Evolutionary conservation across 1,140 invertebrate species (phyloP).

Genomic region (Drosophila ogumai): DNA sequence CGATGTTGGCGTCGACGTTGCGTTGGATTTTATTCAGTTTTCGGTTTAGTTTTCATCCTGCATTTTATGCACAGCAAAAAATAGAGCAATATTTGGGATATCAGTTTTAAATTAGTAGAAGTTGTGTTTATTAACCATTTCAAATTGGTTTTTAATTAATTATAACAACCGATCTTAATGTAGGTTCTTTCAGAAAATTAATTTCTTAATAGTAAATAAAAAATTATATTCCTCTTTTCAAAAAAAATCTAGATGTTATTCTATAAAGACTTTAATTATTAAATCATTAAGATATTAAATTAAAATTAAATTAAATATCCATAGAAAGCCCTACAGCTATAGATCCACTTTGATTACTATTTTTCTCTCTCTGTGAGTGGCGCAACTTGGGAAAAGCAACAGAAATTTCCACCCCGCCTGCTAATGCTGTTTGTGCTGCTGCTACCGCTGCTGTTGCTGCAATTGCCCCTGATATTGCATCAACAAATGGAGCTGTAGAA

Average conservation of each 20-base stretch:
- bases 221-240: too few relatives aligned
- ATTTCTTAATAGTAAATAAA: too few relatives aligned
- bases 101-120: not conserved
- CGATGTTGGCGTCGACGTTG: constrained; percentile 32
- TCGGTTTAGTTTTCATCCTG: constrained; percentile 35
- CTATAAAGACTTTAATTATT: too few relatives aligned
- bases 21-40: constrained; percentile 54
- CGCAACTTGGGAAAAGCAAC: constrained; percentile 63
- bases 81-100: not conserved
- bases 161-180: too few relatives aligned
- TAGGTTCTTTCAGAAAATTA: too few relatives aligned
- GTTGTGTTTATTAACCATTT: not conserved
- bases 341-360: too few relatives aligned
- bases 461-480: constrained; percentile 40
- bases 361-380: constrained; percentile 39
- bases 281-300: too few relatives aligned
- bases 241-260: too few relatives aligned
- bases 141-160: too few relatives aligned
- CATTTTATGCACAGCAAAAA: constrained; percentile 12
- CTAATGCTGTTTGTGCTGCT: not conserved
- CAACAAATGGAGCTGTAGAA: constrained; percentile 34
- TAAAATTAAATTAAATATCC: not conserved
- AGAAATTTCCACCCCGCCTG: constrained; percentile 28
- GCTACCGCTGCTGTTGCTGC: constrained; percentile 14
- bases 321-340: not conserved